These are phyloP conservation scores for Drosophila yooni DNA, from an alignment of 2,888 invertebrate species.

Conservation along the genomic window DNA sequence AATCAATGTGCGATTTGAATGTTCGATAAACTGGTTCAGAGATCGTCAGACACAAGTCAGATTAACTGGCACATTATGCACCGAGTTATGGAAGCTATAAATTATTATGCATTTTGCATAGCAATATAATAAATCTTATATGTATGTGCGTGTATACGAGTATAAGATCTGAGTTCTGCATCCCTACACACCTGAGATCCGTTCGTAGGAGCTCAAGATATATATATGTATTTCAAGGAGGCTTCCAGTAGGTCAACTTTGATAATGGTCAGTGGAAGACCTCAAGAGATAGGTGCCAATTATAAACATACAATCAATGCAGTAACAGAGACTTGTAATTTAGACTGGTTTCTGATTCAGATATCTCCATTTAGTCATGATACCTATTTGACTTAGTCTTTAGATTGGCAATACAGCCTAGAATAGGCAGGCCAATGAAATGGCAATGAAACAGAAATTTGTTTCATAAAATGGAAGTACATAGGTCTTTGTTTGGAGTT, in stretches of 20 bases:
- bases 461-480: background rate
- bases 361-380: background rate
- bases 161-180: background rate
- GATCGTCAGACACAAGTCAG: slow-evolving; percentile 11
- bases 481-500: slow-evolving; percentile 7
- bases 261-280: background rate
- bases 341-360: background rate
- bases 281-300: background rate
- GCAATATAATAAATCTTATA: background rate
- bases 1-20: slow-evolving; percentile 4
- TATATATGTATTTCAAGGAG: too few relatives aligned
- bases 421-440: slow-evolving; percentile 28
- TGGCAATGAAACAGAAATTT: slow-evolving; percentile 39
- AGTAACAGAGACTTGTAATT: background rate
- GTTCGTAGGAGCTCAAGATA: background rate
- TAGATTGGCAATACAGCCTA: background rate
- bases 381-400: background rate
- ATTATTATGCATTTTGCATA: background rate
- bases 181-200: background rate
- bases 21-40: slow-evolving; percentile 43
- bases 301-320: background rate
- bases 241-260: background rate
- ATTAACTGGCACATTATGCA: background rate
- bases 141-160: background rate
- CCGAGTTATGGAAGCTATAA: background rate